Base-by-base conservation (phyloP, 2,113 vertebrate genomes). In the Meleagris gallopavo region DNA sequence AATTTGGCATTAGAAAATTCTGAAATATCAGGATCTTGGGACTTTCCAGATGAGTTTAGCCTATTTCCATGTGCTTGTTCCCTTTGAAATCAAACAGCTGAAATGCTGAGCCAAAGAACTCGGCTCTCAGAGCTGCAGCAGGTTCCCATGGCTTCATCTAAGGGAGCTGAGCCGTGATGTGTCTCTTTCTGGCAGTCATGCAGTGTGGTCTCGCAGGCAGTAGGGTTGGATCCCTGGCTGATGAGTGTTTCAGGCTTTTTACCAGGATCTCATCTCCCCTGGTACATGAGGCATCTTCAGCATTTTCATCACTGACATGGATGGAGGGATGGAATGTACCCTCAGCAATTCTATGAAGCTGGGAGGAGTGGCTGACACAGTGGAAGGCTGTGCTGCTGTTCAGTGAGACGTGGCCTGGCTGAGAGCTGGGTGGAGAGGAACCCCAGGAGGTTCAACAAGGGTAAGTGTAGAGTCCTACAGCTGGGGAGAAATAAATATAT, bases 1-100 rank as follows among this genome's bases (percentile, higher is more conserved):
- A 96, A 94, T 88, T 82, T 94, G 90, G 43, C 67, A 30, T 72
- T 88, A 58, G 66, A 94, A 83, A 94, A 55, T 36, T 84, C 71
- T 45, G 71, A 58, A 83, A 50, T 91, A 65, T 81, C 58, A 41
- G 48, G 83, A 88, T 86, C 46, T 36, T 83, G 87, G 87, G 72
- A 40, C 72, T 94, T 95, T 83, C 87, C 72, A 34, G 57, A 60
- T 25, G 32, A 76, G 14, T 45, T 83, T 46, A 71, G 50, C 36
- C 48, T 45, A 4, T 84, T 93, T 70, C 22, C 24, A 45, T 87
- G 45, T 0, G 0, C 40, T 54, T 15, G 15, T 30, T 87, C 40
- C 12, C 6, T 73, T 91, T 19, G 29, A 15, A 87, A 52, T 78
- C 75, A 52, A 67, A 38, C 24, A 52, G 11, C 61, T 4, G 40